Base-by-base conservation (phyloP, 92 coral and sea anemone genomes). In the Epizoanthus stellaris region DNA sequence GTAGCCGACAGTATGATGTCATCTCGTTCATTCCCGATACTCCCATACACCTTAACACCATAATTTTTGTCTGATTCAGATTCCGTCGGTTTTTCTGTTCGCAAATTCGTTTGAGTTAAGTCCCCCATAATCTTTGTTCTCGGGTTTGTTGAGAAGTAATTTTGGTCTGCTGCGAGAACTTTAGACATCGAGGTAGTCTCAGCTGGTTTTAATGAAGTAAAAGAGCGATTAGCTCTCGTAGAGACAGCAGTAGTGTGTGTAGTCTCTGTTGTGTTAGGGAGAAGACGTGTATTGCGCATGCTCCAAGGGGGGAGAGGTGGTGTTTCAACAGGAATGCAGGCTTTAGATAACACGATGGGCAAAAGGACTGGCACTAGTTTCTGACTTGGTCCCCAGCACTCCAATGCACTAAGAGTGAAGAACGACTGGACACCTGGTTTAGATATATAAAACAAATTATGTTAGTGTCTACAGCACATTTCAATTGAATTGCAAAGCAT, bases 321-420 rank as follows among this genome's bases (percentile, higher is more conserved):
- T 0, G 45, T 6, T 36, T 40, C 60, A 3, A 62, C 57, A 62
- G 83, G 60, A 79, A 79, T 70, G 9, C 83, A 79, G 43, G 83
- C 61, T 56, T 13, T 79, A 40, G 67, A 15, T 4, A 79, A 16
- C 13, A 62, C 70, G 16, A 17, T 57, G 15, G 83, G 83, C 15
- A 39, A 38, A 17, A 23, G 58, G 45, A 40, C 16, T n/a, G 21
- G 5, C 67, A 6, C 23, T 63, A 19, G 3, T 14, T 79, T 13
- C 39, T 63, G 15, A 17, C 65, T 43, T 43, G 45, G 83, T 43
- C 83, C 83, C 83, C 83, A 79, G 38, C 83, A 79, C 16, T 79
- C 83, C 72, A 79, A 16, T 2, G 73, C 59, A 43, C 61, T 79
- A 4, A 79, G 73, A 11, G 53, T 23, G 30, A 62, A 79, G 30